phyloP scores from a whole-genome alignment of 2,113 vertebrate genomes.

The Cercocebus atys region DNA sequence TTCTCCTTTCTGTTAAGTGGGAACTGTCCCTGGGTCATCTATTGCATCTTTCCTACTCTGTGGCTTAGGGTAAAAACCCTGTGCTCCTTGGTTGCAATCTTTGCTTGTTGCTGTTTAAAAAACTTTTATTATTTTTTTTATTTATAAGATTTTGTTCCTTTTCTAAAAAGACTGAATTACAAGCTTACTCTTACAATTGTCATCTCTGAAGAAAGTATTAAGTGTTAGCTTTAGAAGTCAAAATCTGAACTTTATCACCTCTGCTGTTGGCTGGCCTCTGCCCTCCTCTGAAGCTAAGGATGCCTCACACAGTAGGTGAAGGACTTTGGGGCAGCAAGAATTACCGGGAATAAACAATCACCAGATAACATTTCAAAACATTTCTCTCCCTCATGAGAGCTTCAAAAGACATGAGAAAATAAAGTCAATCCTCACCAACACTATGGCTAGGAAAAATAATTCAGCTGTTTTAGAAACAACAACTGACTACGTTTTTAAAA shows the following conservation, averaged over 20 bases:
- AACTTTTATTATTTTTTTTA: not conserved
- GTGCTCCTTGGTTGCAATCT: not conserved
- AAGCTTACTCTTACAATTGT: not conserved
- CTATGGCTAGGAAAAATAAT: not conserved
- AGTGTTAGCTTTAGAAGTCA: not conserved
- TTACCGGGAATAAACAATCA: not conserved
- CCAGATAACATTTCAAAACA: constrained; percentile 23
- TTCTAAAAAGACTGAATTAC: not conserved
- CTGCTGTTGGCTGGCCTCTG: not conserved
- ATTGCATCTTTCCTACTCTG: not conserved
- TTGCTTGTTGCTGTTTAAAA: not conserved
- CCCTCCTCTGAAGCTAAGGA: not conserved
- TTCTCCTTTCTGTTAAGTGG: not conserved
- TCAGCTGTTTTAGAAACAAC: not conserved
- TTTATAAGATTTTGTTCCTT: not conserved
- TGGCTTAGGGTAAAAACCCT: not conserved
- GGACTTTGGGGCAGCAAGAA: not conserved
- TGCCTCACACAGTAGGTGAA: not conserved
- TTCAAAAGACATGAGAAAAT: constrained; percentile 21
- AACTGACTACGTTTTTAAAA: not conserved
- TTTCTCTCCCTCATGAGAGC: not conserved
- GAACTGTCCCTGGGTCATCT: not conserved
- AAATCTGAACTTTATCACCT: not conserved
- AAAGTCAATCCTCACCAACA: not conserved
- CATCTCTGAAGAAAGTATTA: not conserved